These are phyloP conservation scores for Tringa solitaria DNA, from an alignment of 2,113 vertebrate species.

Conservation along the genomic window DNA sequence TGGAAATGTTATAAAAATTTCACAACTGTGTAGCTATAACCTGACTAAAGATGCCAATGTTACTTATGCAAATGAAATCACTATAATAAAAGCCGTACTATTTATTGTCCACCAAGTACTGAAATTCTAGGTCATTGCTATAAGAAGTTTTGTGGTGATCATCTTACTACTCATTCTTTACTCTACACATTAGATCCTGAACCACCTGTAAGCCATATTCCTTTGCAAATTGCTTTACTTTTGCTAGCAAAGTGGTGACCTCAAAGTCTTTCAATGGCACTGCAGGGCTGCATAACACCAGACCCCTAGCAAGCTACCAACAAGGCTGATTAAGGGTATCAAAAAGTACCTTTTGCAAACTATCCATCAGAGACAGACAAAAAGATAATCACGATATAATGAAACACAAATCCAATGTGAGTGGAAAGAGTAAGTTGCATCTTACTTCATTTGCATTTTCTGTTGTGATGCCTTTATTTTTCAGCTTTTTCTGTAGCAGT, in stretches of 20 bases:
- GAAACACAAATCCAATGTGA: not conserved
- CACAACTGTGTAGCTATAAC: not conserved
- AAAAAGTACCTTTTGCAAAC: not conserved
- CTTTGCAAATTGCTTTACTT: not conserved
- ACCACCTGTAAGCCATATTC: not conserved
- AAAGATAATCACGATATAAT: not conserved
- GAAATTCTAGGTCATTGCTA: not conserved
- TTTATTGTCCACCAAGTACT: not conserved
- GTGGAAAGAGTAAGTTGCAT: not conserved
- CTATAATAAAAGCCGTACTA: not conserved
- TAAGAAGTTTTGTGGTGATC: not conserved
- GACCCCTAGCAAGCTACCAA: not conserved
- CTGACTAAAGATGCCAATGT: not conserved
- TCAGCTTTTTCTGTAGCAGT: slow-evolving; percentile 87
- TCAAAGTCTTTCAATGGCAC: not conserved
- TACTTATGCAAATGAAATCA: not conserved
- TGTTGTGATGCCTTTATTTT: slow-evolving; percentile 68
- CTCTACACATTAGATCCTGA: not conserved
- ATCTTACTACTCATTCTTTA: not conserved
- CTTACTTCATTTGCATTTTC: slow-evolving; percentile 80
- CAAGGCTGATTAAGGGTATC: not conserved
- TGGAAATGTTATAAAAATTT: not conserved
- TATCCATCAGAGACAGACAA: not conserved
- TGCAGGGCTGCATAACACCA: not conserved
- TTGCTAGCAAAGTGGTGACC: not conserved